phyloP scores from a whole-genome alignment of 2,113 vertebrate species.

The Columba livia region DNA sequence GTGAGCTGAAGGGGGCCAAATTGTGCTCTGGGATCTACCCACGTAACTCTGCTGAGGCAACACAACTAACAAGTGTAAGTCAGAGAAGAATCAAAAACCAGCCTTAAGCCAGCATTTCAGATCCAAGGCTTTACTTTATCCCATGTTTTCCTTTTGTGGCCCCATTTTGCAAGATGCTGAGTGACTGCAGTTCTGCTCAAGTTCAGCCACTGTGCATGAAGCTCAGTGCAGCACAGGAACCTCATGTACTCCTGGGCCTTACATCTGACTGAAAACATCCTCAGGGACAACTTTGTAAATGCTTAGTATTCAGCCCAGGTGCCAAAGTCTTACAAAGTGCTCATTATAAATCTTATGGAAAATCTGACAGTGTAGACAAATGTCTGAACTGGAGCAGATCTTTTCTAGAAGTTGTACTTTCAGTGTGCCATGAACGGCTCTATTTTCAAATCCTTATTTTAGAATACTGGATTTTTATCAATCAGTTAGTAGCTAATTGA shows the following conservation, averaged over 20 bases:
- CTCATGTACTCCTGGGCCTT: not conserved
- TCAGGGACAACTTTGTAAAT: not conserved
- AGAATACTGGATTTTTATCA: not conserved
- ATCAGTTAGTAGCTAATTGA: not conserved
- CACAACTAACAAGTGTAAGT: not conserved
- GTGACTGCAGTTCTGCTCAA: not conserved
- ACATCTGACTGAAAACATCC: not conserved
- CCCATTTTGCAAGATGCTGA: not conserved
- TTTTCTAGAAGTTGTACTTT: not conserved
- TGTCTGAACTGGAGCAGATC: not conserved
- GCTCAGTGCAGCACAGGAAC: not conserved
- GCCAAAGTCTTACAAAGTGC: constrained; percentile 42
- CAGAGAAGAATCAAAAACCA: not conserved
- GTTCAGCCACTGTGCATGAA: not conserved
- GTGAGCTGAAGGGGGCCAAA: not conserved
- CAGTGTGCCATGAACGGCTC: accelerated
- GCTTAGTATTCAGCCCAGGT: constrained; percentile 21
- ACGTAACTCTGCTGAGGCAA: accelerated
- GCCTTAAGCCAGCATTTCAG: not conserved
- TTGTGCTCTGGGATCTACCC: not conserved
- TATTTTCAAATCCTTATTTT: constrained; percentile 2
- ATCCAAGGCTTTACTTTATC: not conserved
- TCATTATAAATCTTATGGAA: constrained; percentile 62
- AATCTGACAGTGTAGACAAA: not conserved
- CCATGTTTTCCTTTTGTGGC: not conserved